Evolutionary conservation across 2,888 invertebrate species (phyloP), one percentile per base, ranked within the genome.

Genomic region (Oscheius sp.): DNA sequence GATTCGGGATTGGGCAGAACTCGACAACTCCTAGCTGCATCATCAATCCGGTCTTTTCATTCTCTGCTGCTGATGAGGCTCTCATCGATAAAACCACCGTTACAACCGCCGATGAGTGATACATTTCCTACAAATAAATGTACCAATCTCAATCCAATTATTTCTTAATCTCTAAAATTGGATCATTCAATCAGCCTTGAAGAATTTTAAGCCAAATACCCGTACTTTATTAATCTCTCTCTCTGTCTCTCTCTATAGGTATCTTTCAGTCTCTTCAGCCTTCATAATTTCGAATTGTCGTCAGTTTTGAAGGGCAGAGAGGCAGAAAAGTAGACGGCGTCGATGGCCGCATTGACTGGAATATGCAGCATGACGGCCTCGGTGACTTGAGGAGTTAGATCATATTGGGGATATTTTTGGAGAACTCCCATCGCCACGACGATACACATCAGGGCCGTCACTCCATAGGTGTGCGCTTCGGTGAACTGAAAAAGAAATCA

Each of bases 371-470:
- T 61, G 1, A 61, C 61, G 27, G 39, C 10, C 45, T 61, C 61
- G 5, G 61, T 61, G 27, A 69, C 31, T 25, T 69, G 69, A 15
- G 70, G 70, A 23, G 65, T 65, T 20, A 77, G 46, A 61, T 65
- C 69, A 53, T 70, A 77, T 3, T 61, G 34, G 10, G 77, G 77
- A n/a, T 34, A 52, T 17, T 33, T 58, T 15, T 64, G 58, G 8
- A 66, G 42, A 0, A 74, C 53, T 23, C 73, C 73, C 52, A 78
- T 75, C 2, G 78, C 72, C 39, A 78, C 71, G 8, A 75, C 48
- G 17, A 75, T 69, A 17, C 73, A 72, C 71, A 78, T 65, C 31
- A 78, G 52, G 15, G 78, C 78, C 2, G 78, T 78, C 10, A 78
- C 68, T 33, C 78, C 78, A 42, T 68, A 78, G 3, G 78, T 78